Evolutionary conservation across 2,888 invertebrate genomes (phyloP).

Genomic region (Mellilla xanthometata): DNA sequence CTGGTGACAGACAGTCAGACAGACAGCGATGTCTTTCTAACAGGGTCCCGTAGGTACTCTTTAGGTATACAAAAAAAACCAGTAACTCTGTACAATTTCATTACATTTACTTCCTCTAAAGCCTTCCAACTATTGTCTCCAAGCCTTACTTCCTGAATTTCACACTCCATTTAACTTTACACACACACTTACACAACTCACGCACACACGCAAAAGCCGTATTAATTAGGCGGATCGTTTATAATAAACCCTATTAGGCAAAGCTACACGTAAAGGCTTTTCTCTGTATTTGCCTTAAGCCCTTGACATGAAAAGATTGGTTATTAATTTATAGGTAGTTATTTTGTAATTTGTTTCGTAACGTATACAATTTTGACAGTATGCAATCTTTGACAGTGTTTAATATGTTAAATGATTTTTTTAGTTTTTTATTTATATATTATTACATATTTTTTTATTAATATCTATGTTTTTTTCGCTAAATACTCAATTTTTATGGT

Average conservation of each 20-base stretch:
- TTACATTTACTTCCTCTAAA: slow-evolving; percentile 2
- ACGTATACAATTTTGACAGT: too few species aligned
- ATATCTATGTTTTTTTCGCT: too few species aligned
- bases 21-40: too few species aligned
- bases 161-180: slow-evolving; percentile 28
- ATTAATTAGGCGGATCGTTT: slow-evolving; percentile 34
- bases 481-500: too few species aligned
- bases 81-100: neutral
- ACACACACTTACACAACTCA: slow-evolving; percentile 16
- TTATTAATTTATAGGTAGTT: slow-evolving; percentile 30
- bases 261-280: slow-evolving; percentile 34
- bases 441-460: too few species aligned
- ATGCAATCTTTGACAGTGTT: too few species aligned
- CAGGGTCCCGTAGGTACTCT: too few species aligned
- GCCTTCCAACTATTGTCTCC: slow-evolving; percentile 14
- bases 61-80: too few species aligned
- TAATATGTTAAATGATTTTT: too few species aligned
- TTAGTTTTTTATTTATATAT: too few species aligned
- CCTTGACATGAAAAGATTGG: slow-evolving; percentile 30
- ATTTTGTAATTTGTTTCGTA: too few species aligned
- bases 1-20: too few species aligned
- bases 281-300: slow-evolving; percentile 29
- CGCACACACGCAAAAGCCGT: slow-evolving; percentile 17
- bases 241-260: slow-evolving; percentile 38
- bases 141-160: slow-evolving; percentile 24